Conservation (phyloP, 2,888 invertebrate species). For the Eudasyphora cyanicolor region DNA sequence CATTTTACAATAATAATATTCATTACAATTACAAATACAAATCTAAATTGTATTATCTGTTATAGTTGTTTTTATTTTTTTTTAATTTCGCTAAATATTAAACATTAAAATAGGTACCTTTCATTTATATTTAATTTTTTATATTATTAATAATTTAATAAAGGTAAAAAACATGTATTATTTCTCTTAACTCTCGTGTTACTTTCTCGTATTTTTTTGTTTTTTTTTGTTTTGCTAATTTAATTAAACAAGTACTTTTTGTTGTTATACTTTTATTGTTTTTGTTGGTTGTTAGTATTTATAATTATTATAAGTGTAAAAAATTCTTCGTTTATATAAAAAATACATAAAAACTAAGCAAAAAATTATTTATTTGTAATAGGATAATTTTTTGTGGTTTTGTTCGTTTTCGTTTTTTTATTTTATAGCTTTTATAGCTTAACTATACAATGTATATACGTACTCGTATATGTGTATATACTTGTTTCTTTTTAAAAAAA, state of each 20-base stretch:
- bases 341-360: constrained; percentile 56
- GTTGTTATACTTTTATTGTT: background rate
- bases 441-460: background rate
- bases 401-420: constrained; percentile 36
- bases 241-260: constrained; percentile 52
- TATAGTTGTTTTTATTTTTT: constrained; percentile 38
- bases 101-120: constrained; percentile 67
- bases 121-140: constrained; percentile 52
- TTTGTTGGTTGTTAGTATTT: constrained; percentile 38
- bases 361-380: constrained; percentile 29
- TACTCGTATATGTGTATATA: background rate
- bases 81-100: constrained; percentile 59
- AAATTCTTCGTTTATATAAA: constrained; percentile 47
- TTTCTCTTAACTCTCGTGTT: constrained; percentile 36
- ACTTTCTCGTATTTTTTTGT: constrained; percentile 34
- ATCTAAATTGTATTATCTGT: constrained; percentile 47
- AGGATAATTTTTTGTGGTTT: constrained; percentile 31
- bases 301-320: constrained; percentile 57
- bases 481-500: no score
- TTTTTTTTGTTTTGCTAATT: constrained; percentile 51
- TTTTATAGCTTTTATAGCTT: constrained; percentile 17
- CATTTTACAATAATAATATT: constrained; percentile 57
- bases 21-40: constrained; percentile 60
- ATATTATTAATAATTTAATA: constrained; percentile 51
- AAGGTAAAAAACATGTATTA: constrained; percentile 66